A percentile compares a stretch with the other conserved stretches of the same genome.
Evolutionary conservation across 2,113 vertebrate species (phyloP).

Genomic region (Xiphorhynchus elegans): DNA sequence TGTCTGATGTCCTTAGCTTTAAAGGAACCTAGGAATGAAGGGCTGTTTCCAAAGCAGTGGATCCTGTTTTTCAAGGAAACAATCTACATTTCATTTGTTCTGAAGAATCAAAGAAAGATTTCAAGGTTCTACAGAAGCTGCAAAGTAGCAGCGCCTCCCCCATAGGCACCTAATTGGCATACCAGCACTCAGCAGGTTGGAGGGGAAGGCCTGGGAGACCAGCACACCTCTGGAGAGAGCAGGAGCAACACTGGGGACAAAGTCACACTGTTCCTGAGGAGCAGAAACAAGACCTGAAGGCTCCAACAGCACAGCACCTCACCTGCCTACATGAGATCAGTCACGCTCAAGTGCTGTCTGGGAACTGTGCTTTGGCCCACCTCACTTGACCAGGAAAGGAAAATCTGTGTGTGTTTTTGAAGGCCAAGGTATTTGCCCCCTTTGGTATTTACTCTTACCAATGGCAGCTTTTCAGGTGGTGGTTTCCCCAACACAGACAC

Average conservation of each 20-base stretch:
- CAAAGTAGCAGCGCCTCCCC: conserved; percentile 30
- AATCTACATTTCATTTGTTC: conserved; percentile 62
- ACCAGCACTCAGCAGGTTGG: background rate
- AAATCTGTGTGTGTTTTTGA: rapidly evolving
- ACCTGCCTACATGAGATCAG: rapidly evolving
- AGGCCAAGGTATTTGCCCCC: background rate
- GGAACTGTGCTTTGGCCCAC: background rate
- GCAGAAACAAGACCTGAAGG: background rate
- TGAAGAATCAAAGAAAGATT: conserved; percentile 61
- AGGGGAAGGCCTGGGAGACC: background rate
- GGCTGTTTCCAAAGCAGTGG: conserved; percentile 54
- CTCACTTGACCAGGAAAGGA: background rate
- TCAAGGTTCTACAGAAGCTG: conserved; percentile 27
- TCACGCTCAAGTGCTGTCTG: rapidly evolving
- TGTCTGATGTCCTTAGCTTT: conserved; percentile 64
- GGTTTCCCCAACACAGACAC: background rate
- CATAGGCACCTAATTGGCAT: background rate
- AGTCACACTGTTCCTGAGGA: background rate
- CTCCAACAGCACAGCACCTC: background rate
- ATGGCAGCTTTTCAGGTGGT: background rate
- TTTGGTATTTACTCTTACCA: background rate
- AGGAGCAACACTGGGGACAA: background rate
- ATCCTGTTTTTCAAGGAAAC: conserved; percentile 71
- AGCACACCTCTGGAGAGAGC: background rate
- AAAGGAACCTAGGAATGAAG: conserved; percentile 56